Conservation (phyloP, 2,888 invertebrate genomes). For the Diaphora mendica region DNA sequence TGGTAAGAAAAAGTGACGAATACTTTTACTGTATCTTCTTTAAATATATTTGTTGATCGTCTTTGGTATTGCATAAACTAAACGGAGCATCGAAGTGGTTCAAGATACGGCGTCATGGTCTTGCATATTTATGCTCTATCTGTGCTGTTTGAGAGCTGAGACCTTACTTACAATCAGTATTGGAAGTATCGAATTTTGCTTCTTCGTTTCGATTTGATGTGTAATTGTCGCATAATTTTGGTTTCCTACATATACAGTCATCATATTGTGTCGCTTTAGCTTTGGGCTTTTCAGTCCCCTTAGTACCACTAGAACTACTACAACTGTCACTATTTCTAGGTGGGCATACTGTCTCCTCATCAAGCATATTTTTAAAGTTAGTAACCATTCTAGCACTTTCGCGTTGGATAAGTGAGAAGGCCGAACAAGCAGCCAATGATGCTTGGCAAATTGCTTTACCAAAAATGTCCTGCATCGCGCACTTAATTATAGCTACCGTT, state of each 20-base stretch:
- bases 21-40: background rate
- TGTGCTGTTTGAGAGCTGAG: background rate
- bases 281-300: background rate
- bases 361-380: conserved; percentile 2
- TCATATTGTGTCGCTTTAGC: background rate
- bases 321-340: background rate
- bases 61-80: background rate
- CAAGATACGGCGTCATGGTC: background rate
- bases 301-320: background rate
- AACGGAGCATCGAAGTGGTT: background rate
- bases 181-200: background rate
- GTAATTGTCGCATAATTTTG: background rate
- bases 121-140: background rate
- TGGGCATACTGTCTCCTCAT: conserved; percentile 4
- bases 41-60: background rate
- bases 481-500: conserved; percentile 1
- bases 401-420: background rate
- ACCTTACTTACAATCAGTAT: background rate
- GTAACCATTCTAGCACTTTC: conserved; percentile 1
- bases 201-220: background rate
- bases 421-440: background rate
- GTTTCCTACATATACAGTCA: background rate
- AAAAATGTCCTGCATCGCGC: conserved; percentile 5
- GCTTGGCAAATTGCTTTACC: conserved; percentile 2
- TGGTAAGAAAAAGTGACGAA: no score